A percentile compares a stretch with the other conserved stretches of the same genome.
These are phyloP conservation scores for Pygoscelis adeliae DNA, from an alignment of 2,113 vertebrate species.

Conservation along the genomic window DNA sequence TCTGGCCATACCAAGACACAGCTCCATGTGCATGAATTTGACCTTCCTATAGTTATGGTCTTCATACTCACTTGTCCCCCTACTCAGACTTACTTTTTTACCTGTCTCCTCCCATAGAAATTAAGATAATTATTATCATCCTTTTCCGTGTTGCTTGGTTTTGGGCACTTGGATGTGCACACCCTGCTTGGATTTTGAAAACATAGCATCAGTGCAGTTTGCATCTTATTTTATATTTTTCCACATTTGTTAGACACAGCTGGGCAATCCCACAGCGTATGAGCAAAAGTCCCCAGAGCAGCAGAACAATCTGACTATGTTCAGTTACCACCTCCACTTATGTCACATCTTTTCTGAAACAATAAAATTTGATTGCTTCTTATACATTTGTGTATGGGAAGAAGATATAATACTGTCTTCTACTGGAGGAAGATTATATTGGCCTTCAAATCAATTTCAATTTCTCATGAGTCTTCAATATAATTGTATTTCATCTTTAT, in stretches of 20 bases:
- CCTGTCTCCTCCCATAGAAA: neutral
- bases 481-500: slow-evolving; percentile 55
- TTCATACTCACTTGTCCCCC: neutral
- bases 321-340: neutral
- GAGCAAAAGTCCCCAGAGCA: slow-evolving; percentile 19
- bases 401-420: slow-evolving; percentile 23
- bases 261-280: neutral
- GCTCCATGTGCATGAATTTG: neutral
- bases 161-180: neutral
- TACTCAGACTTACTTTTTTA: neutral
- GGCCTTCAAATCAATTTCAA: slow-evolving; percentile 56
- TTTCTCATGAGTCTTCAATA: slow-evolving; percentile 41
- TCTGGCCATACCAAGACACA: neutral
- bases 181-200: neutral
- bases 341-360: slow-evolving; percentile 21
- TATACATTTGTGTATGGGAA: slow-evolving; percentile 21
- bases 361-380: slow-evolving; percentile 47
- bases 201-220: neutral
- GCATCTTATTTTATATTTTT: neutral
- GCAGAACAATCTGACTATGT: neutral
- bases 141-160: neutral
- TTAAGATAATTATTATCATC: neutral
- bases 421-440: slow-evolving; percentile 22
- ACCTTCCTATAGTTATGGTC: neutral
- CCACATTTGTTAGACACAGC: neutral